Conservation (phyloP, 2,797 vertebrate genomes). For the Spatula versicolor region DNA sequence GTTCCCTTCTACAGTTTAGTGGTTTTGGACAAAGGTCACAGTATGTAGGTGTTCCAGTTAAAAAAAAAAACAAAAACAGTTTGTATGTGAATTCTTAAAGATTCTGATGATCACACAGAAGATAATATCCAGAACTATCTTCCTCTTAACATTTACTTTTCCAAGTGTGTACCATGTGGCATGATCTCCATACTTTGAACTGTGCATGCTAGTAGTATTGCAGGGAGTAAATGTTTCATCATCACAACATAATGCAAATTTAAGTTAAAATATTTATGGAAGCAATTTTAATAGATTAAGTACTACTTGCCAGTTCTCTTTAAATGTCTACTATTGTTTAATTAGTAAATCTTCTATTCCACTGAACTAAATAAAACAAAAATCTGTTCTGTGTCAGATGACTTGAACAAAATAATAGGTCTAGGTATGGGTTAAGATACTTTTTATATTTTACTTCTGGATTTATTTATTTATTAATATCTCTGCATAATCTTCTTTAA, state of each 20-base stretch:
- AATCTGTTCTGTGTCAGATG: background rate
- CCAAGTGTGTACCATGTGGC: background rate
- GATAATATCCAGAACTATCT: slow-evolving; percentile 4
- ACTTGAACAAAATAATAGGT: background rate
- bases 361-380: background rate
- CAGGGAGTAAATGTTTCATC: slow-evolving; percentile 24
- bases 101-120: slow-evolving; percentile 45
- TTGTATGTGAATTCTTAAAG: slow-evolving; percentile 20
- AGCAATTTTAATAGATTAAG: background rate
- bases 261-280: slow-evolving; percentile 27
- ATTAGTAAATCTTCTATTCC: background rate
- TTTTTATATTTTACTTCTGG: background rate
- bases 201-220: slow-evolving; percentile 17
- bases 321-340: background rate
- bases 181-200: slow-evolving; percentile 8
- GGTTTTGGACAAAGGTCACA: background rate
- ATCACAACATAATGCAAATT: slow-evolving; percentile 29
- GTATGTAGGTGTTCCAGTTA: background rate
- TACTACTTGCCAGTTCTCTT: background rate
- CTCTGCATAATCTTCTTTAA: background rate
- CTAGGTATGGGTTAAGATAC: background rate
- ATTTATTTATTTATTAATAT: background rate
- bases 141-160: slow-evolving; percentile 21
- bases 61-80: background rate
- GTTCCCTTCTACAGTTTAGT: background rate